A percentile compares a stretch with the other conserved stretches of the same genome.
Evolutionary conservation across 2,113 vertebrate species (phyloP).

Genomic region (Psettodes erumei): DNA sequence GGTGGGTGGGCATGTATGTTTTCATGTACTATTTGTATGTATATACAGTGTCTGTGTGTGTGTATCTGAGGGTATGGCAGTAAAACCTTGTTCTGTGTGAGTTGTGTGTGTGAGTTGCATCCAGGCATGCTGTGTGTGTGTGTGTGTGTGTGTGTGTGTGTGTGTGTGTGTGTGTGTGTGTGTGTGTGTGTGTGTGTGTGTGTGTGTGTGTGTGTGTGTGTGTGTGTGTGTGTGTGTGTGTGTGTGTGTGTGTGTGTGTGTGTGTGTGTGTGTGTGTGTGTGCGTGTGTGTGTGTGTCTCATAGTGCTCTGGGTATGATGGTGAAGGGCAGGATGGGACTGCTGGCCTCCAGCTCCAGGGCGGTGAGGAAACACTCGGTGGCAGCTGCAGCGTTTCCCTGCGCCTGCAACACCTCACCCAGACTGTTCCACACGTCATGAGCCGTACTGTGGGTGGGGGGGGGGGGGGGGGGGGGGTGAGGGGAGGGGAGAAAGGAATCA

Average conservation of each 20-base stretch:
- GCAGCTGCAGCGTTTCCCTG: conserved; percentile 94
- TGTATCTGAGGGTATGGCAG: conserved; percentile 31
- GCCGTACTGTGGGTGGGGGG: conserved; percentile 83
- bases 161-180: conserved; percentile 2
- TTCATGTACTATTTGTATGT: conserved; percentile 19
- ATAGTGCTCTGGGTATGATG: conserved; percentile 94
- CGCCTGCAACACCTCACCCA: conserved; percentile 96
- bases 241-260: background rate
- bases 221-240: conserved; percentile 9
- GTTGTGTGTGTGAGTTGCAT: conserved; percentile 33
- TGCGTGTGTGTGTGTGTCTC: conserved; percentile 64
- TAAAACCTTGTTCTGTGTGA: conserved; percentile 39
- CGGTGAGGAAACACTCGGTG: conserved; percentile 96
- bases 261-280: background rate
- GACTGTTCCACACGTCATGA: conserved; percentile 97
- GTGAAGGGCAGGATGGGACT: conserved; percentile 96
- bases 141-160: background rate
- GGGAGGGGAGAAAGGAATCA: no score
- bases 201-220: no score
- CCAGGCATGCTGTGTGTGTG: conserved; percentile 45
- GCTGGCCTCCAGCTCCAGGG: conserved; percentile 97
- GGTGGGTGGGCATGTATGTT: background rate
- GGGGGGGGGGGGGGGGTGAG: no score
- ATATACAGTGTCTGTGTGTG: conserved; percentile 17
- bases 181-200: conserved; percentile 9